Base-by-base conservation (phyloP, 2,888 invertebrate species). In the Deilephila elpenor region DNA sequence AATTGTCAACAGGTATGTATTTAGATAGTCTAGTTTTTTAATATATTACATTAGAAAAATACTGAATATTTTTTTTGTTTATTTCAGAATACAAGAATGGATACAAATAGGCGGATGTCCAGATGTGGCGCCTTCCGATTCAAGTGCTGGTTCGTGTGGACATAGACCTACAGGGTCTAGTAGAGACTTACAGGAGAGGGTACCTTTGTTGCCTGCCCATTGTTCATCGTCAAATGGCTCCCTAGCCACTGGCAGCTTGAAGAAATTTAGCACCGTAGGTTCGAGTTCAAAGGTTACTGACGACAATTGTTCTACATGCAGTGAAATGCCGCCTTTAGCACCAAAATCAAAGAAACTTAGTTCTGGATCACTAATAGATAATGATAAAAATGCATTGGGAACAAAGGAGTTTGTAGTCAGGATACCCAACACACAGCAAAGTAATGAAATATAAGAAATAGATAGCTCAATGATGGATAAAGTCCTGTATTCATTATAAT, bases 1-100 rank as follows among this genome's bases (percentile, higher is more conserved):
- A 89, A 97, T 99, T 74, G 97, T 98, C 80, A 96, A 96, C 83
- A 96, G 98, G 95, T 93, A 81, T 61, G 95, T 93, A 80, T 61
- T 61, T 29, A 8, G n/a, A n/a, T 17, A 20, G 11, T 6, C 1
- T 59, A n/a, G 20, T 59, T 59, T 59, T 20, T 20, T 8, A 59
- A 3, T n/a, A 3, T 59, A 44, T 11, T 44, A 44, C 14, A 20
- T 5, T n/a, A 44, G 19, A 20, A 59, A 37, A 37, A 29, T 17
- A 19, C 60, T 25, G 14, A 76, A 75, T 29, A 60, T 72, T 11
- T 4, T 37, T 7, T 5, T 51, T 51, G 5, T 25, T 25, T 64
- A 5, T 81, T 79, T 34, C 81, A 88, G 89, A 79, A 83, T 88
- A 77, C 84, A 85, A 79, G 91, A 93, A 74, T 95, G 95, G 95